Evolutionary conservation across 1,140 invertebrate species (phyloP).

Genomic region (Drosophila baimaii): DNA sequence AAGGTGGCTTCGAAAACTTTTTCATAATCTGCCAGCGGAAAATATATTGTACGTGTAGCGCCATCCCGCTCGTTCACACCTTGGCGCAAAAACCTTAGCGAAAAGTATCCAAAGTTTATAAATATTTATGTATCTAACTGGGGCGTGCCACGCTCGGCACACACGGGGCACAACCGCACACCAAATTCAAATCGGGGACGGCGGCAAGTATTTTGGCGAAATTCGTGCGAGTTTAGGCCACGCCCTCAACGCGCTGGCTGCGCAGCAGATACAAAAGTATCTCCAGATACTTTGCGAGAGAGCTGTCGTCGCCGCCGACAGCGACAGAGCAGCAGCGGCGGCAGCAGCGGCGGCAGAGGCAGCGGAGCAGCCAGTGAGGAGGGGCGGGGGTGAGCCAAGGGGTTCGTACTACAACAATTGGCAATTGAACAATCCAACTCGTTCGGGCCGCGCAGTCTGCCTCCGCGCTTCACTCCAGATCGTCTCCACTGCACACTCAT

Average conservation of each 20-base stretch:
- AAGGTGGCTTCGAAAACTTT: slow-evolving; percentile 61
- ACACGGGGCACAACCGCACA: slow-evolving; percentile 20
- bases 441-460: slow-evolving; percentile 69
- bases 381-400: slow-evolving; percentile 2
- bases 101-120: slow-evolving; percentile 80
- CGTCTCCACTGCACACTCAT: slow-evolving; percentile 28
- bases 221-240: slow-evolving; percentile 55
- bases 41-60: slow-evolving; percentile 34
- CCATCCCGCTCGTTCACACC: slow-evolving; percentile 69
- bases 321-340: slow-evolving; percentile 11
- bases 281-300: slow-evolving; percentile 49
- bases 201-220: slow-evolving; percentile 64
- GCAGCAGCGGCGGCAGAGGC: slow-evolving; percentile 6
- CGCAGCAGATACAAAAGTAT: slow-evolving; percentile 62
- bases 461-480: slow-evolving; percentile 40
- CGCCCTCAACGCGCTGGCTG: slow-evolving; percentile 62
- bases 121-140: slow-evolving; percentile 84
- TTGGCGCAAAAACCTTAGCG: slow-evolving; percentile 68
- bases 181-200: slow-evolving; percentile 66
- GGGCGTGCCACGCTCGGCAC: slow-evolving; percentile 74
- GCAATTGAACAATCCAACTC: slow-evolving; percentile 67
- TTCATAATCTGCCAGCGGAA: slow-evolving; percentile 68
- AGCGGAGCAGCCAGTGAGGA: background rate
- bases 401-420: slow-evolving; percentile 50
- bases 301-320: slow-evolving; percentile 16